These are phyloP conservation scores for Tenthredo amoena DNA, from an alignment of 2,888 invertebrate genomes.

Conservation along the genomic window DNA sequence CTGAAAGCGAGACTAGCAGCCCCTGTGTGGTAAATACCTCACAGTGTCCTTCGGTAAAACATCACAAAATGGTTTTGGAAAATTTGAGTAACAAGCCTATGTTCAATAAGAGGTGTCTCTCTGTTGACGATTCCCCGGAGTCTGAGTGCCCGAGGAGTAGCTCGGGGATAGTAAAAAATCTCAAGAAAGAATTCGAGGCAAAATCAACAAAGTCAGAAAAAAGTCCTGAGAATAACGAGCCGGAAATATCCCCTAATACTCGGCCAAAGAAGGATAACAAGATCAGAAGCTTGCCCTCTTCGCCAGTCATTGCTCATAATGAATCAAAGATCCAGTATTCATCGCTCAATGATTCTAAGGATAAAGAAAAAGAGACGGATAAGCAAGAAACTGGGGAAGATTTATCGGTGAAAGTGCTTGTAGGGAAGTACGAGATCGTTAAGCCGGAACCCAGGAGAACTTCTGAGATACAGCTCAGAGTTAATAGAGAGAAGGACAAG, in stretches of 20 bases:
- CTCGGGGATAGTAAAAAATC: conserved; percentile 90
- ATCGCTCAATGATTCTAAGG: conserved; percentile 58
- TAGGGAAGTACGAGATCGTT: conserved; percentile 87
- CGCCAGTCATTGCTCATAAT: conserved; percentile 83
- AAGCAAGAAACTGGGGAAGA: conserved; percentile 80
- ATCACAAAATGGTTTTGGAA: conserved; percentile 80
- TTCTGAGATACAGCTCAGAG: conserved; percentile 69
- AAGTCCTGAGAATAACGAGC: conserved; percentile 65
- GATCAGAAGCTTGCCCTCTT: conserved; percentile 81
- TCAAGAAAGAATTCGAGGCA: conserved; percentile 94
- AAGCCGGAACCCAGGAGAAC: conserved; percentile 67
- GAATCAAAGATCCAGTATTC: conserved; percentile 71
- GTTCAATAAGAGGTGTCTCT: conserved; percentile 72
- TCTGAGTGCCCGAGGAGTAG: conserved; percentile 76
- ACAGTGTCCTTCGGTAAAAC: conserved; percentile 80
- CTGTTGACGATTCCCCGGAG: conserved; percentile 75
- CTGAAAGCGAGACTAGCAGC: conserved; percentile 76
- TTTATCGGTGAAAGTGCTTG: conserved; percentile 86
- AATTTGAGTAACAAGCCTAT: conserved; percentile 76
- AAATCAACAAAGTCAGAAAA: conserved; percentile 79
- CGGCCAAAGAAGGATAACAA: conserved; percentile 73
- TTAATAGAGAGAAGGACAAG: conserved; percentile 66
- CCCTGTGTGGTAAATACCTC: conserved; percentile 78
- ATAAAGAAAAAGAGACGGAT: conserved; percentile 68
- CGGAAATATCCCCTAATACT: conserved; percentile 54